Evolutionary conservation across 1,140 invertebrate species (phyloP).

Genomic region (Drosophila nebulosa): DNA sequence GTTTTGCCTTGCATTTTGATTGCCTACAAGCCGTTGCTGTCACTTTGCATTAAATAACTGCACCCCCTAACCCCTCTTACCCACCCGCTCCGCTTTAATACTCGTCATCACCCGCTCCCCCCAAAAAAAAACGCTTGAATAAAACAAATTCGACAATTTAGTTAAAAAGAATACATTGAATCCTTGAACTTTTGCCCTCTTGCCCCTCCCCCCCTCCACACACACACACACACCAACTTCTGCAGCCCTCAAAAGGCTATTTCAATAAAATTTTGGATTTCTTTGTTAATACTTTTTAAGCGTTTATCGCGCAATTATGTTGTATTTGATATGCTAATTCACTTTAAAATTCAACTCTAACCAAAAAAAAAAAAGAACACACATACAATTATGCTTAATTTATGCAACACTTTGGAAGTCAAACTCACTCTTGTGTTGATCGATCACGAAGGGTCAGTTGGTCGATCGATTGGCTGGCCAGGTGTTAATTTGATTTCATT

Average conservation of each 20-base stretch:
- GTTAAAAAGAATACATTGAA: too few relatives aligned
- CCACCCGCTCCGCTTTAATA: background rate
- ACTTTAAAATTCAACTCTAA: conserved; percentile 29
- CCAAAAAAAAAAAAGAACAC: conserved; percentile 53
- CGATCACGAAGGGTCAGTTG: conserved; percentile 20
- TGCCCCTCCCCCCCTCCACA: too few relatives aligned
- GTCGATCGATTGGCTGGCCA: conserved; percentile 10
- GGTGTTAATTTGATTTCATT: conserved; percentile 70
- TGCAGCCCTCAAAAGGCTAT: too few relatives aligned
- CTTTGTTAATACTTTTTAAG: conserved; percentile 1
- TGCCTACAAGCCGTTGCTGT: conserved; percentile 73
- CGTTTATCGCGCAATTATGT: conserved; percentile 76
- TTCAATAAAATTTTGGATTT: too few relatives aligned
- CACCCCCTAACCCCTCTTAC: background rate
- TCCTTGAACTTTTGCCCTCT: too few relatives aligned
- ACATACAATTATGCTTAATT: conserved; percentile 62
- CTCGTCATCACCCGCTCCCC: too few relatives aligned
- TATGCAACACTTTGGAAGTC: conserved; percentile 70
- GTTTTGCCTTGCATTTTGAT: conserved; percentile 72
- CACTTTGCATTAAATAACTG: conserved; percentile 69
- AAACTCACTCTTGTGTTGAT: conserved; percentile 29
- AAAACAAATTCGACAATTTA: too few relatives aligned
- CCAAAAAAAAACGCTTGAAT: background rate
- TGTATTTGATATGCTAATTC: conserved; percentile 78
- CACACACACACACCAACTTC: too few relatives aligned